Evolutionary conservation across 1,140 invertebrate species (phyloP).

Genomic region (Drosophila burlai): DNA sequence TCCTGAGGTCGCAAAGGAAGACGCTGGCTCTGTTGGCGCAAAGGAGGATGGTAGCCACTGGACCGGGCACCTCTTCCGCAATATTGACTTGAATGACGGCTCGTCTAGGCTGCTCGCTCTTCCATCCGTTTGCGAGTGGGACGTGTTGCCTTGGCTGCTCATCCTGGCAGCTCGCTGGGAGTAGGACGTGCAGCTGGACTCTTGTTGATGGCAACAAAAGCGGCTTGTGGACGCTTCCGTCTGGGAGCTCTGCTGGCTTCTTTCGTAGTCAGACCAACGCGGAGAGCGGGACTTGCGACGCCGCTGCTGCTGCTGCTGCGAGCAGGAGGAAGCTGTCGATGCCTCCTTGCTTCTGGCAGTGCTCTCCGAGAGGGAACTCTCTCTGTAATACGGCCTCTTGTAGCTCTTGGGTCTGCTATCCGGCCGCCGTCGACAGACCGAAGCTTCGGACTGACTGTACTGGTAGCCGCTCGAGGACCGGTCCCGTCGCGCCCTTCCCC

Average conservation of each 20-base stretch:
- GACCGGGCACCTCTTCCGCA: background rate
- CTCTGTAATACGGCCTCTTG: too few relatives aligned
- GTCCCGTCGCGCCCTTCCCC: background rate
- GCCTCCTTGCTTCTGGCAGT: background rate
- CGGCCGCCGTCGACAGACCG: too few relatives aligned
- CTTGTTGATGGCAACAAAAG: background rate
- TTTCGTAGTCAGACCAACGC: background rate
- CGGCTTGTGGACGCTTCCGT: background rate
- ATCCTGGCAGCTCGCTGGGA: background rate
- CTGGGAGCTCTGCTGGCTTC: background rate
- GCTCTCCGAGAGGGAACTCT: background rate
- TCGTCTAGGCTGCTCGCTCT: background rate
- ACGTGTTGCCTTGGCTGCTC: background rate
- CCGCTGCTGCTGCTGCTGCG: background rate
- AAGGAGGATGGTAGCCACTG: background rate
- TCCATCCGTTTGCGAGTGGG: too few relatives aligned
- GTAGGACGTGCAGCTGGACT: background rate
- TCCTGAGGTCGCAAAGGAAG: background rate
- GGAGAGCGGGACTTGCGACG: background rate
- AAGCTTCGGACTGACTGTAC: background rate
- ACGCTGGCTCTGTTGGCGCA: background rate
- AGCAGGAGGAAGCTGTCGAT: too few relatives aligned
- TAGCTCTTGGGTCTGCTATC: too few relatives aligned
- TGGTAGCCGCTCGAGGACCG: slow-evolving; percentile 1
- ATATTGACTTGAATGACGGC: background rate